Evolutionary conservation across 2,888 invertebrate species (phyloP), one percentile per base, ranked within the genome.

Genomic region (Geophilus truncorum): DNA sequence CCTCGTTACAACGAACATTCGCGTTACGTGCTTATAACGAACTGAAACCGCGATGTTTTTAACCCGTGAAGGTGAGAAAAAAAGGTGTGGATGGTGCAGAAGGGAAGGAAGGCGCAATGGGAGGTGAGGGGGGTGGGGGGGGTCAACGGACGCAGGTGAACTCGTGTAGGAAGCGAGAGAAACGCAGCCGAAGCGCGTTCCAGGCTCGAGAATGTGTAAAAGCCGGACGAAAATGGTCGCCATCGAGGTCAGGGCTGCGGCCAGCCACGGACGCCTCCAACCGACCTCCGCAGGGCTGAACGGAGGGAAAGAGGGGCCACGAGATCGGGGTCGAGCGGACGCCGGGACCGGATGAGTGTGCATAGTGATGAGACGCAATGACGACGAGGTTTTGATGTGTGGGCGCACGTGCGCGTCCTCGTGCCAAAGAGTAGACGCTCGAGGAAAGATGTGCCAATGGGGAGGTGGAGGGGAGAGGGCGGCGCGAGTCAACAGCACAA

Each of bases 131-230:
- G 0, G 28, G n/a, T n/a, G 70, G 28, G 70, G 25, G 28, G 70
- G 70, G 70, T 70, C 70, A 70, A 70, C 25, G 70, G 70, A 70
- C 70, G 70, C 70, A 12, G 15, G 70, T 70, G 70, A 70, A 70
- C 70, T 70, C 57, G 57, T 40, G 40, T 40, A 40, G 40, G 57
- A 62, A 62, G 57, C 57, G 57, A 62, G n/a, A n/a, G n/a, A n/a
- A 62, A 62, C 57, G 5, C 0, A 21, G 6, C 1, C 0, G 3
- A 12, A 40, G 12, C 40, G 40, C 40, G 15, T 40, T 40, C 15
- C n/a, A 10, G 40, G 40, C 40, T 40, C 40, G 40, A 4, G 40
- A 40, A 40, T 12, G 40, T 12, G 15, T n/a, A n/a, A n/a, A 40
- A 12, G 40, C 40, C 57, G 21, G 57, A 18, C 23, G n/a, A 21